phyloP scores from a whole-genome alignment of 1,140 invertebrate species.

The Chrysoperla carnea region DNA sequence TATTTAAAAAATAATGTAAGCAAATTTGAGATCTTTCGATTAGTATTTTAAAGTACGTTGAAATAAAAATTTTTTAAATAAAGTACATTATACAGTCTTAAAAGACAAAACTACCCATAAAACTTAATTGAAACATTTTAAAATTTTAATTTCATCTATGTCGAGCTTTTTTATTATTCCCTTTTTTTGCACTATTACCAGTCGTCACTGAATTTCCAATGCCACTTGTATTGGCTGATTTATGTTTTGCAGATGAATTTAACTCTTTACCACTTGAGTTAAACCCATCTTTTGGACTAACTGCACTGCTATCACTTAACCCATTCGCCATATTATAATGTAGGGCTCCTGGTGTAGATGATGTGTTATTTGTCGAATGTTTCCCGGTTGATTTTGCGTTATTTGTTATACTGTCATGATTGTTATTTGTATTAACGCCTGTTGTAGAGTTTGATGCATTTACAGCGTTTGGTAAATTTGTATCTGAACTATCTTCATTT shows the following conservation, averaged over 20 bases:
- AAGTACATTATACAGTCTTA: too few relatives aligned
- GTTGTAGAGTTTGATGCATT: constrained; percentile 47
- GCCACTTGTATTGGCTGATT: constrained; percentile 15
- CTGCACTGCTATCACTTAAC: constrained; percentile 25
- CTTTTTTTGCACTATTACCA: constrained; percentile 42
- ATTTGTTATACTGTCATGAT: constrained; percentile 33
- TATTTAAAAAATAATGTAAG: too few relatives aligned
- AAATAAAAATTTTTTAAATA: too few relatives aligned
- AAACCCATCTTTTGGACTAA: constrained; percentile 14
- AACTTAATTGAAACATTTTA: constrained; percentile 12
- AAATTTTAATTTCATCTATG: constrained; percentile 24
- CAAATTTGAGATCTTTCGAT: too few relatives aligned
- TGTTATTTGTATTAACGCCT: constrained; percentile 33
- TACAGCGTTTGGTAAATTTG: constrained; percentile 34
- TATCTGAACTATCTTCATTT: constrained; percentile 53
- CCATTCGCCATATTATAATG: constrained; percentile 34
- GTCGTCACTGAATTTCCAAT: constrained; percentile 10
- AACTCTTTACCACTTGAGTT: constrained; percentile 16
- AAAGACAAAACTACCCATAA: too few relatives aligned
- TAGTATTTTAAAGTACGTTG: too few relatives aligned
- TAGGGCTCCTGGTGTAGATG: constrained; percentile 13
- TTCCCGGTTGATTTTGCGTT: constrained; percentile 36
- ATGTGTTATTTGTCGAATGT: constrained; percentile 30
- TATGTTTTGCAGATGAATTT: constrained; percentile 34
- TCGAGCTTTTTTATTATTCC: constrained; percentile 45